These are phyloP conservation scores for Sebastes kiyomatsui DNA, from an alignment of 2,797 vertebrate species.

Conservation along the genomic window DNA sequence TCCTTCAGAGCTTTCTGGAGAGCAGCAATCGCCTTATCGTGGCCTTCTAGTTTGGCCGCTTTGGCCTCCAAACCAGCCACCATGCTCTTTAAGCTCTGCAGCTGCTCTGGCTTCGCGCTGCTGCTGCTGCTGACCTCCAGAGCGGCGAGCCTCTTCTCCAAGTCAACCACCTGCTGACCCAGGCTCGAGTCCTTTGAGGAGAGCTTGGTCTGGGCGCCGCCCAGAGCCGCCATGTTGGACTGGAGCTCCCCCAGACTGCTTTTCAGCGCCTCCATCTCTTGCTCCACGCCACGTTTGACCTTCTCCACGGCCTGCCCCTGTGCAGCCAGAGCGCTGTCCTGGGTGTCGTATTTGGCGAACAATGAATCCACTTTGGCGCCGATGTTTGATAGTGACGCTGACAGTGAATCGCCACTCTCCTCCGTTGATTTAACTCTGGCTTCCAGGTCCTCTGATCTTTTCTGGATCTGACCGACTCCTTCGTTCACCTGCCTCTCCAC, in stretches of 20 bases:
- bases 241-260: constrained; percentile 81
- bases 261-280: constrained; percentile 81
- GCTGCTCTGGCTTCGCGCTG: constrained; percentile 81
- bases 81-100: constrained; percentile 84
- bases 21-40: constrained; percentile 82
- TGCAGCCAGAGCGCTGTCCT: constrained; percentile 74
- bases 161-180: constrained; percentile 45
- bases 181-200: constrained; percentile 54
- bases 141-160: constrained; percentile 49
- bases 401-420: constrained; percentile 72
- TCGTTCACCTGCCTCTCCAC: constrained; percentile 67
- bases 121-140: constrained; percentile 62
- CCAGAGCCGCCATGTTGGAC: constrained; percentile 62
- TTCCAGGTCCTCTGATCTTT: constrained; percentile 78
- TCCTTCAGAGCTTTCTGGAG: constrained; percentile 83
- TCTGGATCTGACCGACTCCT: constrained; percentile 69
- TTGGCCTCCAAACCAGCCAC: constrained; percentile 84
- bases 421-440: constrained; percentile 81
- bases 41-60: constrained; percentile 86
- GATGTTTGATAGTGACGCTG: constrained; percentile 62
- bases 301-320: constrained; percentile 67
- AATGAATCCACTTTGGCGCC: constrained; percentile 78
- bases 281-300: constrained; percentile 72
- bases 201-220: constrained; percentile 72
- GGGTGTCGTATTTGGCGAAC: constrained; percentile 75